A percentile compares a stretch with the other conserved stretches of the same genome.
Conservation (phyloP, 2,888 invertebrate species). For the Calameuta filiformis region DNA sequence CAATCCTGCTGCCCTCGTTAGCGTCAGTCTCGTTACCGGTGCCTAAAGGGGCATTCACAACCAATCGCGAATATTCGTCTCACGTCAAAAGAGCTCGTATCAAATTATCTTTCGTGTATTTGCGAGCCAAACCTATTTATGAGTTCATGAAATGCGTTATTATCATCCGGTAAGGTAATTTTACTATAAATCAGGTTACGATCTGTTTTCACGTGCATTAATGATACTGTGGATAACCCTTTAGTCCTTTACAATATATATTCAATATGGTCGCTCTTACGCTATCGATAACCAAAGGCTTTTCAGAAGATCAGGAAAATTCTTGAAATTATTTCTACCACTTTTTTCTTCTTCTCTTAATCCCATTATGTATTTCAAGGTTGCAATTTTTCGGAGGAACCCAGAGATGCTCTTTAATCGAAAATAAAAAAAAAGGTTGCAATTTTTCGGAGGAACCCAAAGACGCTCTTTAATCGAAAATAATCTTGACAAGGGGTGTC, state of each 20-base stretch:
- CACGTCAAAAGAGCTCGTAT: not conserved
- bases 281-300: not conserved
- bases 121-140: not conserved
- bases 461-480: not conserved
- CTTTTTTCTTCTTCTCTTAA: not conserved
- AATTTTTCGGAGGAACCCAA: not conserved
- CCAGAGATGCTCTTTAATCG: not conserved
- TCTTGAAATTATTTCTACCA: not conserved
- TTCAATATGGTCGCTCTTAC: no score
- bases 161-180: not conserved
- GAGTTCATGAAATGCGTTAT: not conserved
- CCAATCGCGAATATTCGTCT: not conserved
- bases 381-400: not conserved
- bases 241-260: not conserved
- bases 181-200: not conserved
- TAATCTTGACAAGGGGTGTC: not conserved
- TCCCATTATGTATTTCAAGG: not conserved
- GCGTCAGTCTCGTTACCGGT: not conserved
- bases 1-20: not conserved
- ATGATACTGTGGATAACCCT: not conserved
- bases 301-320: no score
- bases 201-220: not conserved
- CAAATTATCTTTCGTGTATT: not conserved
- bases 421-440: not conserved
- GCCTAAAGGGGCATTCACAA: not conserved